These are phyloP conservation scores for Hirtodrosophila trivittata DNA, from an alignment of 2,888 invertebrate species.

Conservation along the genomic window DNA sequence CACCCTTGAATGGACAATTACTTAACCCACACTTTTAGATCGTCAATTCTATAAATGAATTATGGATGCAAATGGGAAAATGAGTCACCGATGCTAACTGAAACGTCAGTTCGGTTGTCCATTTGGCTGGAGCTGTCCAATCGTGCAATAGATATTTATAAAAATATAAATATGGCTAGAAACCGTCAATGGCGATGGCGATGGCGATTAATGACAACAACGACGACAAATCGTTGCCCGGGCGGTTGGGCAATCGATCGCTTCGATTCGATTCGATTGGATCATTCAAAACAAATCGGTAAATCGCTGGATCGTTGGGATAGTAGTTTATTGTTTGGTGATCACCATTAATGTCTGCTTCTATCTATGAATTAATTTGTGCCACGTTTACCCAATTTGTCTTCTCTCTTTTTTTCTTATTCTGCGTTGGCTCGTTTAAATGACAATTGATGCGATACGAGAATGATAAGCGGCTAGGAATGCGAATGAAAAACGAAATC, in stretches of 20 bases:
- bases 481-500: constrained; percentile 25
- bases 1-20: too few relatives aligned
- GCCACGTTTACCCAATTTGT: constrained; percentile 57
- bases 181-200: too few relatives aligned
- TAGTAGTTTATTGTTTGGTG: constrained; percentile 47
- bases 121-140: constrained; percentile 45
- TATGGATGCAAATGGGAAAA: constrained; percentile 21
- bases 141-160: constrained; percentile 61
- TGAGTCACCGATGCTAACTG: neutral
- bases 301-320: constrained; percentile 29
- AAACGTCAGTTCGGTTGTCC: constrained; percentile 22
- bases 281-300: constrained; percentile 16
- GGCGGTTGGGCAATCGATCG: constrained; percentile 52
- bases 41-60: constrained; percentile 23
- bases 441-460: constrained; percentile 49
- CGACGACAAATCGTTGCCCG: constrained; percentile 63
- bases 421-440: constrained; percentile 37
- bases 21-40: neutral
- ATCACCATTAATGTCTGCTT: constrained; percentile 49
- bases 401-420: constrained; percentile 13
- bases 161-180: constrained; percentile 50
- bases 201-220: constrained; percentile 47
- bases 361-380: constrained; percentile 54
- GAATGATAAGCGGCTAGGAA: constrained; percentile 46
- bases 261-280: too few relatives aligned